Conservation (phyloP, 2,113 vertebrate genomes). For the Asarcornis scutulata region DNA sequence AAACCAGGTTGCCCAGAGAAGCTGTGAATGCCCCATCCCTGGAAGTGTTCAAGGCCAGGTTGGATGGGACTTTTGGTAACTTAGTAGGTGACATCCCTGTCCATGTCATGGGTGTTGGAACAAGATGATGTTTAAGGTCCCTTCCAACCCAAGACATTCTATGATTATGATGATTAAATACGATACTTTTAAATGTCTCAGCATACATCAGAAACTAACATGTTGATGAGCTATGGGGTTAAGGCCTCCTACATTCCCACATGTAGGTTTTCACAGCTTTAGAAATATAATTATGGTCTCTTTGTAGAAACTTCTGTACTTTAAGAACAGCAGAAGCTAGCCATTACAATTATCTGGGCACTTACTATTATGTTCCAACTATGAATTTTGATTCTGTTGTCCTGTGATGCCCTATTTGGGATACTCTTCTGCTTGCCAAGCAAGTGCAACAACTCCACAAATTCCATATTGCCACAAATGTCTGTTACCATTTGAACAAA, state of each 20-base stretch:
- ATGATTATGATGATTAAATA: background rate
- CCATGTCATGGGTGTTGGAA: no score
- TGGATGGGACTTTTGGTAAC: no score
- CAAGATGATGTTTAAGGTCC: no score
- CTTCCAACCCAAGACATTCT: no score
- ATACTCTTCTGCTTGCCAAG: background rate
- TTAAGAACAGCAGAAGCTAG: background rate
- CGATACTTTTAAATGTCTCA: background rate
- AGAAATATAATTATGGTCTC: background rate
- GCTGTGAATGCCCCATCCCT: no score
- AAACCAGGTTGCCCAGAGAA: no score
- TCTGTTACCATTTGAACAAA: background rate
- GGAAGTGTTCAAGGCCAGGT: no score
- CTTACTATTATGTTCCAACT: background rate
- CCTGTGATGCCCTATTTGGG: background rate
- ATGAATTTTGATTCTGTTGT: background rate
- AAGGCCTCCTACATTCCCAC: background rate
- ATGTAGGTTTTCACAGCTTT: background rate
- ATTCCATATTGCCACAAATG: background rate
- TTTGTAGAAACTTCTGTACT: background rate
- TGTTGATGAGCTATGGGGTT: background rate
- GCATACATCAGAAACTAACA: background rate
- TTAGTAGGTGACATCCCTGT: no score
- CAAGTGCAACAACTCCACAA: background rate
- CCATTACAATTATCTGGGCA: background rate